Base-by-base conservation (phyloP, 1,140 invertebrate species). In the Epicauta chinensis region DNA sequence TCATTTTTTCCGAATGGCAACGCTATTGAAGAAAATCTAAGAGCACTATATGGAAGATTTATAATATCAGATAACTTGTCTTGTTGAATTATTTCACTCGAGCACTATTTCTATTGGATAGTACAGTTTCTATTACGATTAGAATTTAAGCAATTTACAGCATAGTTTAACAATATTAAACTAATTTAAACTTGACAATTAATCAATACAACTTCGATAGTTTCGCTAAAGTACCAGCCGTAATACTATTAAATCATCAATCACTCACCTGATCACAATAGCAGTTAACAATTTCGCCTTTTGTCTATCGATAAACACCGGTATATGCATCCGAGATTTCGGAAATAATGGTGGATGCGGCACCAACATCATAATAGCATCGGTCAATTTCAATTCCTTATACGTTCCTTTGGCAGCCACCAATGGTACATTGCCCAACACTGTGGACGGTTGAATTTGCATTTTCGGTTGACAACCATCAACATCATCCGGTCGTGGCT, bases 281-380 rank as follows among this genome's bases (percentile, higher is more conserved):
- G 86, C 83, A 37, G 87, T 80, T 47, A 93, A 77, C 10, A 79
- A 60, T 61, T 81, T 76, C 49, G 77, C 75, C 50, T 75, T 64
- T 56, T 81, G 76, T 23, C 79, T 76, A 36, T 88, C 83, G n/a
- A 93, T 75, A 64, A 89, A 90, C 1, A 90, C 89, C 2, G 91
- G 89, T 1, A 93, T 79, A 70, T 93, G 89, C 34, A 93, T 74
- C 57, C 86, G 82, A n/a, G 89, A 91, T 58, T 89, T 81, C 1
- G 91, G 91, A 73, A 92, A 93, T 2, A 93, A 72, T 0, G 89
- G 84, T 17, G 84, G 83, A 64, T 92, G 84, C 0, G 91, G 90
- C n/a, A 93, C 73, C n/a, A 93, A 71, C n/a, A 93, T 80, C 0
- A 84, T 83, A 0, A 93, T 73, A 16, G 82, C 80, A 31, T 91